phyloP scores from a whole-genome alignment of 2,888 invertebrate species.

The Margaritifera margaritifera region DNA sequence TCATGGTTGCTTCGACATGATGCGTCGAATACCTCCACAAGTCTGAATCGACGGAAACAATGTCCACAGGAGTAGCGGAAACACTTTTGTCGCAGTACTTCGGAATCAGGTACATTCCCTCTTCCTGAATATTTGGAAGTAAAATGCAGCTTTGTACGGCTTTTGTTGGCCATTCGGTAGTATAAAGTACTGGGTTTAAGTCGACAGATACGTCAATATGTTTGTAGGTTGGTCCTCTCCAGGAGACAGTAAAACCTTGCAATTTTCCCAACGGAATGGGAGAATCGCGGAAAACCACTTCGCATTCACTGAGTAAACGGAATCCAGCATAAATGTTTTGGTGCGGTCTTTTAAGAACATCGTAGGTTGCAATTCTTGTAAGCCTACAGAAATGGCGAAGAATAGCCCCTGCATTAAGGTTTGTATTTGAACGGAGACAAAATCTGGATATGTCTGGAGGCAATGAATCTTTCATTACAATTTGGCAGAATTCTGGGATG shows the following conservation, averaged over 20 bases:
- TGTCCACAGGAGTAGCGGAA: neutral
- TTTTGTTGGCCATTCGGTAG: constrained; percentile 6
- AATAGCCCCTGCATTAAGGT: constrained; percentile 4
- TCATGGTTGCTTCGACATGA: constrained; percentile 21
- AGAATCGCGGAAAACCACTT: constrained; percentile 3
- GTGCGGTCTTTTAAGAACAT: constrained; percentile 5
- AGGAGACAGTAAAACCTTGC: constrained; percentile 12
- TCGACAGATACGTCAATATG: constrained; percentile 21
- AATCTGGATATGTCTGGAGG: constrained; percentile 8
- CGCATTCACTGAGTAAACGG: constrained; percentile 5
- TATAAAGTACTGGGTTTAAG: constrained; percentile 21
- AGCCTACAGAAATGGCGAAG: constrained; percentile 13
- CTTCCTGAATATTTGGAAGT: constrained; percentile 11
- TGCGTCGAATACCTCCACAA: constrained; percentile 24
- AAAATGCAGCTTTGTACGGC: neutral
- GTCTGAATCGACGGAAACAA: constrained; percentile 1
- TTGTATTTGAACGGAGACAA: constrained; percentile 8
- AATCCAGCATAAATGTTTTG: constrained; percentile 9
- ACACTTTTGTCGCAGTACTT: constrained; percentile 12
- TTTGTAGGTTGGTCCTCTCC: constrained; percentile 20
- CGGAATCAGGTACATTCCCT: constrained; percentile 24
- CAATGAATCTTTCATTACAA: constrained; percentile 5
- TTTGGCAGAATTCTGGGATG: neutral
- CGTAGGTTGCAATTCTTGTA: constrained; percentile 10
- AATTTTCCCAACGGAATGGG: constrained; percentile 10